These are phyloP conservation scores for Falco biarmicus DNA, from an alignment of 2,797 vertebrate species.

Conservation along the genomic window DNA sequence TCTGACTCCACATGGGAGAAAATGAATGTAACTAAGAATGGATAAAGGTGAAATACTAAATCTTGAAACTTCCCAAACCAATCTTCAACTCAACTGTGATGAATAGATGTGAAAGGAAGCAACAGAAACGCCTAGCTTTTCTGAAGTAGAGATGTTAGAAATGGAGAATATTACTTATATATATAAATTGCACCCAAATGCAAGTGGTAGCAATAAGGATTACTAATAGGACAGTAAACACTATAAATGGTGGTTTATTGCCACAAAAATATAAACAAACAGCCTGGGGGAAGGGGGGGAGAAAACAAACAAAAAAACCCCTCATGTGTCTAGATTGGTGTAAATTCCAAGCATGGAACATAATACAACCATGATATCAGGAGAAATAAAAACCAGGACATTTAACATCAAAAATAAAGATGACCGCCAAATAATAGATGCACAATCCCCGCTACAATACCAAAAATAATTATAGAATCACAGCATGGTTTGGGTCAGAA, in stretches of 20 bases:
- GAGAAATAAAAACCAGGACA: background rate
- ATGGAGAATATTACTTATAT: background rate
- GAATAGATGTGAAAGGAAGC: background rate
- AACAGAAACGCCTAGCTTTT: rapidly evolving
- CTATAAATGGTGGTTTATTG: background rate
- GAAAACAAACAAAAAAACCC: background rate
- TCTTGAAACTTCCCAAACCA: background rate
- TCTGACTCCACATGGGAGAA: background rate
- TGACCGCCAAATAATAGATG: background rate
- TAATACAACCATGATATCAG: background rate
- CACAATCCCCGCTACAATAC: background rate
- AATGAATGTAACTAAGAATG: rapidly evolving
- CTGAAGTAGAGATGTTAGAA: background rate
- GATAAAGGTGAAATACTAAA: background rate
- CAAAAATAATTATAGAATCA: background rate
- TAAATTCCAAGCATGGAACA: background rate
- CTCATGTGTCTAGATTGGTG: background rate
- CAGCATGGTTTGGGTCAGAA: too few species aligned
- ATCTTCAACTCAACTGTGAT: background rate
- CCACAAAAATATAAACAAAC: background rate
- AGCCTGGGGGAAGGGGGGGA: rapidly evolving
- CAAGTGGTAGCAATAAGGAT: background rate
- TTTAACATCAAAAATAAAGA: background rate
- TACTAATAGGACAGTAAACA: background rate
- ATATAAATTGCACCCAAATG: background rate